A percentile compares a stretch with the other conserved stretches of the same genome.
phyloP scores from a whole-genome alignment of 2,888 invertebrate species.

The Xanthia togata region DNA sequence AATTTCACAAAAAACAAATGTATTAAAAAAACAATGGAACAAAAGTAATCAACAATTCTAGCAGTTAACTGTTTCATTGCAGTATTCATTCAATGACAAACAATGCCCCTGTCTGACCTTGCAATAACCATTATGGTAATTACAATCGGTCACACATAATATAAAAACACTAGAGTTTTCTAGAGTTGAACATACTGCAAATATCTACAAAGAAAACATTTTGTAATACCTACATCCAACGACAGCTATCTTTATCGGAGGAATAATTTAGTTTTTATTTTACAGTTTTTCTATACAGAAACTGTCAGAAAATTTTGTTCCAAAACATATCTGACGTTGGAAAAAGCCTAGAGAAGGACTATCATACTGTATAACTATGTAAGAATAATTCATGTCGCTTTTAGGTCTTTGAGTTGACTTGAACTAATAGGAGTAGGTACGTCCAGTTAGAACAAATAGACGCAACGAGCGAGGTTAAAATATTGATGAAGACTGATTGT shows the following conservation, averaged over 20 bases:
- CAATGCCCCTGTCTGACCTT: slow-evolving; percentile 31
- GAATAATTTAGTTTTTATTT: background rate
- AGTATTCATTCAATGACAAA: slow-evolving; percentile 20
- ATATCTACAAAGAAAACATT: background rate
- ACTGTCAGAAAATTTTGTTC: background rate
- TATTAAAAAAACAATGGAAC: background rate
- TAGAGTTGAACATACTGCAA: background rate
- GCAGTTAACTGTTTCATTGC: background rate
- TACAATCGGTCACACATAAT: slow-evolving; percentile 11
- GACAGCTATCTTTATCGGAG: background rate
- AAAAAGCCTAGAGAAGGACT: background rate
- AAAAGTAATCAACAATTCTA: background rate
- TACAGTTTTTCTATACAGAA: background rate
- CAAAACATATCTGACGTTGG: no score
- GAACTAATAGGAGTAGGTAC: background rate
- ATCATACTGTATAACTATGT: background rate
- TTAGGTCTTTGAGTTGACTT: slow-evolving; percentile 1
- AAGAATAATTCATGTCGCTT: background rate
- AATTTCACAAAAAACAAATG: background rate
- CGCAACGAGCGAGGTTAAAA: background rate
- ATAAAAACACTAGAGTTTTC: background rate
- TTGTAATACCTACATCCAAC: background rate
- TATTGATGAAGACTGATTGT: slow-evolving; percentile 8
- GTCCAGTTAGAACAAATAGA: background rate
- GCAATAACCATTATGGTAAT: slow-evolving; percentile 10